Conservation (phyloP, 2,113 vertebrate species). For the Boulengeromyrus knoepffleri region DNA sequence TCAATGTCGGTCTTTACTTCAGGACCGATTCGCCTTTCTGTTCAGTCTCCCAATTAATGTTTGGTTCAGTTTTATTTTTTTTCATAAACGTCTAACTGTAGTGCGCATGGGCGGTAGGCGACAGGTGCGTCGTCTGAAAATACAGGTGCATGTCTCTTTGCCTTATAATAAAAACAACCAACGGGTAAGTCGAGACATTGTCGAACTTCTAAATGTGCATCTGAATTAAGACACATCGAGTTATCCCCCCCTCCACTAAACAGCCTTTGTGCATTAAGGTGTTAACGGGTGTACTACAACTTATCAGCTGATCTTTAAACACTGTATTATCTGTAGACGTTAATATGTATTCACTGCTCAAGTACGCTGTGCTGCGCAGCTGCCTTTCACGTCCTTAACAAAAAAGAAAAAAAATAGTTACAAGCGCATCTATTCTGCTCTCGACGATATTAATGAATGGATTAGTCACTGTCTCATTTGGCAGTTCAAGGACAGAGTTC, state of each 20-base stretch:
- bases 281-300: not conserved
- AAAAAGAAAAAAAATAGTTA: not conserved
- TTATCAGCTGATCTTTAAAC: conserved; percentile 12
- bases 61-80: not conserved
- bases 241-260: not conserved
- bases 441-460: not conserved
- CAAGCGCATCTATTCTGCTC: not conserved
- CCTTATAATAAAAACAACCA: not conserved
- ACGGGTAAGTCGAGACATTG: not conserved
- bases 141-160: conserved; percentile 57
- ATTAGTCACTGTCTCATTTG: not conserved
- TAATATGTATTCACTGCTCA: conserved; percentile 1
- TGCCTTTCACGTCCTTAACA: not conserved
- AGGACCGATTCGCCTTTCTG: not conserved
- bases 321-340: not conserved
- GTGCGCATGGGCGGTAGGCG: conserved; percentile 47
- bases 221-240: not conserved
- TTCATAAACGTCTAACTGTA: not conserved
- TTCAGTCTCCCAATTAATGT: not conserved
- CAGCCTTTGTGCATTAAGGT: not conserved
- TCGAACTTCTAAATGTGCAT: not conserved
- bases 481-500: not conserved
- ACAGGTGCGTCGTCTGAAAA: conserved; percentile 62
- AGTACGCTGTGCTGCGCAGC: not conserved
- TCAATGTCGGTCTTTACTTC: not conserved